Conservation (phyloP, 2,888 invertebrate species). For the Lithosia quadra region DNA sequence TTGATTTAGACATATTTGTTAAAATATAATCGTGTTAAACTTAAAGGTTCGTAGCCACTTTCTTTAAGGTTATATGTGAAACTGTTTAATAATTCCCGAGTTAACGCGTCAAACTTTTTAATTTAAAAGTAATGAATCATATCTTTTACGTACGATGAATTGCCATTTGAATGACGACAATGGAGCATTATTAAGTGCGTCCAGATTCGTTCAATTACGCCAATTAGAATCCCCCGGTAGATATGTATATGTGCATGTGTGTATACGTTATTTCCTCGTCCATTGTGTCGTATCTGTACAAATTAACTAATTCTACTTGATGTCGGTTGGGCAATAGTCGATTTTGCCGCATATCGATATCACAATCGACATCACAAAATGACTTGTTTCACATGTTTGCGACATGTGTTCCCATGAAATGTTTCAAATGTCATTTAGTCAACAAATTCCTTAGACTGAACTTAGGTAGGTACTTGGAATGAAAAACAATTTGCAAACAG, state of each 20-base stretch:
- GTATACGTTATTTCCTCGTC: constrained; percentile 83
- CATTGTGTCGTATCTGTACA: constrained; percentile 85
- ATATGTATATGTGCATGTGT: constrained; percentile 64
- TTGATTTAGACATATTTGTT: background rate
- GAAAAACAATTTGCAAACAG: no score
- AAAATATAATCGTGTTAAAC: constrained; percentile 2
- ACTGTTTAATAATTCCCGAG: constrained; percentile 21
- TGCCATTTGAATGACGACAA: constrained; percentile 84
- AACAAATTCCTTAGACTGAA: background rate
- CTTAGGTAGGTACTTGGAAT: no score
- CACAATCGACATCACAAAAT: no score
- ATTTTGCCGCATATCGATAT: constrained; percentile 57
- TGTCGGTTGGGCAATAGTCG: constrained; percentile 53
- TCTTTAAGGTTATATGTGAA: constrained; percentile 10
- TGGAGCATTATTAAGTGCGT: constrained; percentile 83
- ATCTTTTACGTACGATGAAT: constrained; percentile 83
- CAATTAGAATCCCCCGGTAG: constrained; percentile 85
- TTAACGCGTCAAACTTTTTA: constrained; percentile 65
- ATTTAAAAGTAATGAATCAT: constrained; percentile 82
- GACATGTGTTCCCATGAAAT: no score
- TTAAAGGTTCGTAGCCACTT: background rate
- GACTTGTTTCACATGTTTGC: no score
- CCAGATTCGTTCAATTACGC: constrained; percentile 86
- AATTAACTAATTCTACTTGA: constrained; percentile 83
- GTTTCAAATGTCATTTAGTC: constrained; percentile 5